Evolutionary conservation across 2,113 vertebrate species (phyloP), one percentile per base, ranked within the genome.

Genomic region (Caracal caracal): DNA sequence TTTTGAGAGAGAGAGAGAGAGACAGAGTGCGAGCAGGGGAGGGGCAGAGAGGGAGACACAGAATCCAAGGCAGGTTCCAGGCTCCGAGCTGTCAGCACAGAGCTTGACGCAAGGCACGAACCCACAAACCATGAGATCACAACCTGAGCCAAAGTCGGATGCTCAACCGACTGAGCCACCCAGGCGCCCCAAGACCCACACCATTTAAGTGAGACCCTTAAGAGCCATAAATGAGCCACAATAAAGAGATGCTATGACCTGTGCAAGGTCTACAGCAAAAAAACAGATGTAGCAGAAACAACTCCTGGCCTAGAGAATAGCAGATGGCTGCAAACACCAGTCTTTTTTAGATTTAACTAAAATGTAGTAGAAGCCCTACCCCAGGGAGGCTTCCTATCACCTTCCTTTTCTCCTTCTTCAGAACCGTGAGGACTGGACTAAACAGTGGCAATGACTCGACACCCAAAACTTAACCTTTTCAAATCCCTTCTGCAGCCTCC

Each of bases 311-410:
- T 28, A 68, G 65, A 82, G 83, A 84, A 66, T 0, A 82, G 49
- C 28, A 79, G 84, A 70, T 1, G 10, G 35, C 33, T 28, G 24
- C 2, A 10, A 51, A 83, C 59, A 37, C 6, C 8, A 26, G 53
- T n/a, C 78, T 56, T 84, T 5, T 33, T 89, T 43, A 89, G 78
- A 71, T 86, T 86, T 91, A 86, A 88, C 43, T 80, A 75, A 81
- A 79, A 70, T 33, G 20, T 5, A 73, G 56, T 19, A 43, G 59
- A 81, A 96, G 75, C n/a, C 59, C 30, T 87, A 19, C 2, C 43
- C 68, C 8, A 37, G 20, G 17, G 49, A 81, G 10, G 65, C 11
- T 89, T 5, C 12, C 16, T 79, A 16, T n/a, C 66, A 37, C 28
- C 24, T 91, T 71, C 76, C 76, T 59, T 26, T 56, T 35, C 73